Evolutionary conservation across 1,140 invertebrate genomes (phyloP).

Genomic region (Drosophila mayri): DNA sequence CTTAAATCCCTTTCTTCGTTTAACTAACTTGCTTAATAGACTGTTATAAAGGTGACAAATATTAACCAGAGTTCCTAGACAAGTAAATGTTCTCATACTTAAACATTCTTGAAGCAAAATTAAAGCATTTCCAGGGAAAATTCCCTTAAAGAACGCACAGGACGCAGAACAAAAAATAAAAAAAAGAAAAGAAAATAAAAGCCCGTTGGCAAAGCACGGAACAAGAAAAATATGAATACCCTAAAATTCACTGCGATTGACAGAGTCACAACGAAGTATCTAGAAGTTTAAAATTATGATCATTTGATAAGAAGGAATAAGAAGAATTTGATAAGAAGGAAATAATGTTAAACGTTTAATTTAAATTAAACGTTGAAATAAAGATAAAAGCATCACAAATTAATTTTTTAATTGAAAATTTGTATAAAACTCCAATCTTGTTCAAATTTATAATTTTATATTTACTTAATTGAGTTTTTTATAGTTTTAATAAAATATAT

Average conservation of each 20-base stretch:
- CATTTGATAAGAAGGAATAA: too few relatives aligned
- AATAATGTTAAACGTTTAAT: neutral
- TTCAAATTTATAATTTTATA: neutral
- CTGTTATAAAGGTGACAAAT: neutral
- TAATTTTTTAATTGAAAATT: too few relatives aligned
- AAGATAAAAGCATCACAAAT: neutral
- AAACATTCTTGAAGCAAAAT: slow-evolving; percentile 1
- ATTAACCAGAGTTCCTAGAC: neutral
- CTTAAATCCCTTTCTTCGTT: neutral
- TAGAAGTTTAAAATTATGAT: neutral
- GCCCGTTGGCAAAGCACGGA: slow-evolving; percentile 9
- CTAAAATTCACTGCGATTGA: neutral
- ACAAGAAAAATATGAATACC: slow-evolving; percentile 10
- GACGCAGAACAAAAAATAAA: neutral
- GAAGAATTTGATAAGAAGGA: too few relatives aligned
- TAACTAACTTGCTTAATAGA: neutral
- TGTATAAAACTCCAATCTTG: too few relatives aligned
- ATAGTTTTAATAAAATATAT: too few relatives aligned
- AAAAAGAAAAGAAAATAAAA: neutral
- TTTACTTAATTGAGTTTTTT: neutral
- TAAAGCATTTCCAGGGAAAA: neutral
- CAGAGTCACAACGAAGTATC: neutral
- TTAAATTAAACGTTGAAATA: neutral
- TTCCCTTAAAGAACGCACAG: neutral
- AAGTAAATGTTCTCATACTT: neutral